Evolutionary conservation across 2,888 invertebrate species (phyloP).

Genomic region (Choreutis nemorana): DNA sequence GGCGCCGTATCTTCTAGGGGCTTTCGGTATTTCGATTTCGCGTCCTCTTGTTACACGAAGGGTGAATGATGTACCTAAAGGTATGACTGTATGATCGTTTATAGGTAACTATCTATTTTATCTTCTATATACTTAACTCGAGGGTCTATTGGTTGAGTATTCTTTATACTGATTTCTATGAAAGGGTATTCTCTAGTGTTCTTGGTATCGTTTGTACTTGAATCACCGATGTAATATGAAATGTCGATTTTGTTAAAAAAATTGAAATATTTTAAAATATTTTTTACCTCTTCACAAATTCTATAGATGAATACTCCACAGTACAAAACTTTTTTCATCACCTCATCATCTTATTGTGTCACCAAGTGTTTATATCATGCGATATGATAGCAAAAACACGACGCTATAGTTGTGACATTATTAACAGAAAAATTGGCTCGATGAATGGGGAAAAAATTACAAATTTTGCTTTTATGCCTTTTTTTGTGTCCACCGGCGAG

Average conservation of each 20-base stretch:
- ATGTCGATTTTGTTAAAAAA: no score
- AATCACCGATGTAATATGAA: no score
- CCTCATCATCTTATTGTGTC: conserved; percentile 25
- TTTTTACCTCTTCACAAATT: conserved; percentile 28
- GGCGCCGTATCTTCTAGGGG: conserved; percentile 62
- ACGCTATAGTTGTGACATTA: conserved; percentile 48
- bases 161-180: no score
- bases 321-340: conserved; percentile 20
- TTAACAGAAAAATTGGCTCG: conserved; percentile 52
- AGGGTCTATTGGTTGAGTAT: no score
- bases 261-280: no score
- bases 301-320: conserved; percentile 22
- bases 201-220: no score
- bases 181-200: no score
- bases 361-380: conserved; percentile 44
- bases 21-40: conserved; percentile 55
- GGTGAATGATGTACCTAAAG: conserved; percentile 27
- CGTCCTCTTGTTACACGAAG: conserved; percentile 49
- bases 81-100: no score
- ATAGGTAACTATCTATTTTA: no score
- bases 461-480: conserved; percentile 36
- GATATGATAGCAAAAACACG: conserved; percentile 17
- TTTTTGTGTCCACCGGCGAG: conserved; percentile 35
- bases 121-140: no score
- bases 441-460: conserved; percentile 29